Conservation (phyloP, 2,797 vertebrate genomes). For the Antrozous pallidus region DNA sequence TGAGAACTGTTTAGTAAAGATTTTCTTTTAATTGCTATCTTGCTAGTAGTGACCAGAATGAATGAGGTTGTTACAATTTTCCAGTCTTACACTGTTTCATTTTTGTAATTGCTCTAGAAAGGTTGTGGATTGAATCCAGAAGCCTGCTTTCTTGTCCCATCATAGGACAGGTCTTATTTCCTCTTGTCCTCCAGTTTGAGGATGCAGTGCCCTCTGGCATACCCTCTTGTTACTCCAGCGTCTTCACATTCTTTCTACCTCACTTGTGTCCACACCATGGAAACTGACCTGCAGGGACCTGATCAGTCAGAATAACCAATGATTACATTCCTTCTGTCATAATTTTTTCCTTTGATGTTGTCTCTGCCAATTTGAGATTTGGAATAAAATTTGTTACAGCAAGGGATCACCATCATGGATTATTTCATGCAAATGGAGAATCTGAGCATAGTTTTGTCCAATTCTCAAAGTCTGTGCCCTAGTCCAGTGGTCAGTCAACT, state of each 20-base stretch:
- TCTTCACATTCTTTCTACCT: neutral
- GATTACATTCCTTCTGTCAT: accelerated
- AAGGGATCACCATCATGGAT: accelerated
- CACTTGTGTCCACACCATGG: accelerated
- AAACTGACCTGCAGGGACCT: neutral
- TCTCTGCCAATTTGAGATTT: neutral
- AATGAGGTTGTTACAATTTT: neutral
- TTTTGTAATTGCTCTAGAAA: neutral
- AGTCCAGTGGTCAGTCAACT: accelerated
- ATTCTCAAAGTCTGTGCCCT: neutral
- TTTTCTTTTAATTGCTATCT: conserved; percentile 29
- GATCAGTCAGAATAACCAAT: accelerated
- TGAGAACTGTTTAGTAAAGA: neutral
- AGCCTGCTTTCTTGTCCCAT: too few species aligned
- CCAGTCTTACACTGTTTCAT: neutral
- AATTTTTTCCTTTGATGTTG: neutral
- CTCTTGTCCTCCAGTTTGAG: neutral
- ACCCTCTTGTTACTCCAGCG: accelerated
- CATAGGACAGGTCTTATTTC: accelerated
- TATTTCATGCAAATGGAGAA: accelerated
- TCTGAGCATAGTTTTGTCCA: neutral
- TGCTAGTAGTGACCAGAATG: neutral
- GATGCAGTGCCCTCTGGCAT: accelerated
- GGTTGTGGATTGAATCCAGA: neutral
- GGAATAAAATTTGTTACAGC: too few species aligned